Base-by-base conservation (phyloP, 35 echinoderm and acorn worm genomes). In the Holothuria glaberrima region DNA sequence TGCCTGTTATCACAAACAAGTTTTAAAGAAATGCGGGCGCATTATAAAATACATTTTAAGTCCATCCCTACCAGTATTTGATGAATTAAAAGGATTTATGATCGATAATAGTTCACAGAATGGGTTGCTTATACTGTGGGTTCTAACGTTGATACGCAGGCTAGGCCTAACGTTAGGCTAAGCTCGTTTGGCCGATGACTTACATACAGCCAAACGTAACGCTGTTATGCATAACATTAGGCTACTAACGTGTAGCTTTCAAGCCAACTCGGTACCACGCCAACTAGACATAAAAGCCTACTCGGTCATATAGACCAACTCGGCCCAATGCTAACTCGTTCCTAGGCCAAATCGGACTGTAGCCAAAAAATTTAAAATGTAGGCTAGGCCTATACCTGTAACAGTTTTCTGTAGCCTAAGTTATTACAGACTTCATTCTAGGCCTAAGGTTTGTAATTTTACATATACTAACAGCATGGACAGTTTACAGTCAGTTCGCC, bases 51-150 rank as follows among this genome's bases (percentile, higher is more conserved):
- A 65, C 44, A 46, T 46, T 46, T 46, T 46, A 46, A 5, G 44
- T 46, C 44, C 10, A 46, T 46, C 44, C 44, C 44, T 46, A 46
- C 44, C 4, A 5, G 44, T 46, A 10, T 46, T 46, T 5, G 10
- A 46, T 46, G 44, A 46, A 46, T 46, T 65, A 28, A 21, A 28
- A 28, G 20, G 61, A 21, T 65, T 65, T 65, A 65, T 65, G 61
- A 65, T 65, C 61, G 61, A 65, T 65, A 28, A 65, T 65, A 65
- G 4, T 65, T 21, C 61, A 17, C 27, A 65, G 27, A 65, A 65
- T 17, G n/a, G 61, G 61, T 65, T 65, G 61, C 61, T 65, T 65
- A 65, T 65, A 16, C 61, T 28, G 61, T 65, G 61, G 61, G 61
- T 65, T 65, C 61, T 65, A 65, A 65, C 61, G 16, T 65, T 65